These are phyloP conservation scores for Zophobas morio DNA, from an alignment of 1,140 invertebrate genomes.

Conservation along the genomic window DNA sequence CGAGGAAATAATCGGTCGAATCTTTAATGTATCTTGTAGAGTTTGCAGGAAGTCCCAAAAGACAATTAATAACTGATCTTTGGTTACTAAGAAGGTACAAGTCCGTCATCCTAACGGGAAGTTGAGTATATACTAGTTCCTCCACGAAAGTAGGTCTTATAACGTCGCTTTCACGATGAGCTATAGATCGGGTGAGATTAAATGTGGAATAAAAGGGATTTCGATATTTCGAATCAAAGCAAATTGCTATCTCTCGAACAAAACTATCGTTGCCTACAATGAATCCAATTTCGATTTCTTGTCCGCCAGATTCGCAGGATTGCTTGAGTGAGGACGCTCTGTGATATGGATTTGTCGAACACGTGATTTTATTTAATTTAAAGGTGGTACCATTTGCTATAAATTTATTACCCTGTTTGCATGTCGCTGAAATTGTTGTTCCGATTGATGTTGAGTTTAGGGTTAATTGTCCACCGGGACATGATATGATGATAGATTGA, in stretches of 20 bases:
- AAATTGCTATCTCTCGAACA: slow-evolving; percentile 55
- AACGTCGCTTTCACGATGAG: slow-evolving; percentile 58
- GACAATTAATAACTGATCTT: slow-evolving; percentile 52
- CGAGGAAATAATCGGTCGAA: slow-evolving; percentile 67
- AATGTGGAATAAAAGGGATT: slow-evolving; percentile 53
- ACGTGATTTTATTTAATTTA: slow-evolving; percentile 63
- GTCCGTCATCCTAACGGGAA: slow-evolving; percentile 52
- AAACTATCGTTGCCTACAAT: slow-evolving; percentile 51
- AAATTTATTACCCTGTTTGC: slow-evolving; percentile 42
- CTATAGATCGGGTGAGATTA: slow-evolving; percentile 58
- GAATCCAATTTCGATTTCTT: slow-evolving; percentile 63
- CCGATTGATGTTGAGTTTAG: background rate
- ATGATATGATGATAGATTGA: slow-evolving; percentile 52
- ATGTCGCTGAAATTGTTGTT: slow-evolving; percentile 34
- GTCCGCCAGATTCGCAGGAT: slow-evolving; percentile 64
- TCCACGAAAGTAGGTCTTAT: slow-evolving; percentile 60
- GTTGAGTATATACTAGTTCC: slow-evolving; percentile 59
- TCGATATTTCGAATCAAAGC: slow-evolving; percentile 56
- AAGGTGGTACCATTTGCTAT: slow-evolving; percentile 14
- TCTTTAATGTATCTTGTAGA: slow-evolving; percentile 58
- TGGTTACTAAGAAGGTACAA: slow-evolving; percentile 61
- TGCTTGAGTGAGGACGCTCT: slow-evolving; percentile 63
- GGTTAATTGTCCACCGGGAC: slow-evolving; percentile 52
- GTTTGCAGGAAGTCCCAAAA: slow-evolving; percentile 61
- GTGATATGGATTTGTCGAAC: slow-evolving; percentile 63